Conservation (phyloP, 2,888 invertebrate species). For the Argyresthia albistria region DNA sequence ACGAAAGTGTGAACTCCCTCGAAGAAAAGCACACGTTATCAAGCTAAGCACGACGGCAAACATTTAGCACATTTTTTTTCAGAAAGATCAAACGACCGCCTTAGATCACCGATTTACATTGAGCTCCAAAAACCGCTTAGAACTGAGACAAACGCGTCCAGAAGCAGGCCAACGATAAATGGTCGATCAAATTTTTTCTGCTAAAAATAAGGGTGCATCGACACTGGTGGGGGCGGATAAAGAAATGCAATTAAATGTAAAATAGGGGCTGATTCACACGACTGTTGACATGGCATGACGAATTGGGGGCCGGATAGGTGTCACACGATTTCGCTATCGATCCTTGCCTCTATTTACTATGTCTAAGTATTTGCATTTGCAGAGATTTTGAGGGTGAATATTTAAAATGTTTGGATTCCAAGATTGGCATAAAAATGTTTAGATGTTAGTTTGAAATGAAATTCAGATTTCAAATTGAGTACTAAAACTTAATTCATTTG, state of each 20-base stretch:
- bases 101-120: constrained; percentile 26
- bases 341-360: not conserved
- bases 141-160: not conserved
- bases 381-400: not conserved
- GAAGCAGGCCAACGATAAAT: not conserved
- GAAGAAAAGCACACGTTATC: constrained; percentile 33
- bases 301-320: constrained; percentile 35
- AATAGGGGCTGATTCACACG: constrained; percentile 66
- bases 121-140: constrained; percentile 16
- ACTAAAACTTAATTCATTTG: too few species aligned
- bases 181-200: not conserved
- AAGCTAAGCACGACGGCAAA: constrained; percentile 52
- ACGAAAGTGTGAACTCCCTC: constrained; percentile 16
- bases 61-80: constrained; percentile 46
- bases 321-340: not conserved
- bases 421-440: too few species aligned
- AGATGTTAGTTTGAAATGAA: too few species aligned
- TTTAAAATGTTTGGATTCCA: too few species aligned
- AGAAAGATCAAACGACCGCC: constrained; percentile 52
- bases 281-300: constrained; percentile 62
- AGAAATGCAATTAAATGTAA: constrained; percentile 73
- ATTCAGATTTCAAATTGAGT: too few species aligned
- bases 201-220: constrained; percentile 58
- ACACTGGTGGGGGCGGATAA: constrained; percentile 66
- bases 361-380: not conserved